Evolutionary conservation across 2,797 vertebrate genomes (phyloP).

Genomic region (Hapalemur alaotrensis): DNA sequence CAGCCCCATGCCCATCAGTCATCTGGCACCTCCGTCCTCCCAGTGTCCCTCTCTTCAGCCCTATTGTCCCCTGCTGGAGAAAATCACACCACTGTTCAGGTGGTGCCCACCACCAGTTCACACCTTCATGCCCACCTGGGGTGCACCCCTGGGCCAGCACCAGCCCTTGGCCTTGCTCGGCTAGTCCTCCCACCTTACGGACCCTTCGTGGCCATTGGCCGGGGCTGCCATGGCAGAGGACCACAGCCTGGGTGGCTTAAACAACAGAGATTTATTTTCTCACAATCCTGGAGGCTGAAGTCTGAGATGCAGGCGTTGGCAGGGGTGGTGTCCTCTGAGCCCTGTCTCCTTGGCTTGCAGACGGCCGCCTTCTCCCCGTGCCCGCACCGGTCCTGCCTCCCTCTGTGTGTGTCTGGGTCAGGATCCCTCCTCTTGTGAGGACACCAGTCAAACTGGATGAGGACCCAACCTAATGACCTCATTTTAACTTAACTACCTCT

Average conservation of each 20-base stretch:
- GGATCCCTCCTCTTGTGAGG: not conserved
- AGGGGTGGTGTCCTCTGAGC: not conserved
- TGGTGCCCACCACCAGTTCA: not conserved
- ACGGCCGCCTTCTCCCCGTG: rapidly evolving
- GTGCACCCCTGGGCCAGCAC: rapidly evolving
- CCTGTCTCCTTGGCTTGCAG: not conserved
- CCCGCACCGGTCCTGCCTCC: not conserved
- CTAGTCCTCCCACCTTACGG: not conserved
- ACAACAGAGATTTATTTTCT: not conserved
- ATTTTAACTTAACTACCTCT: not conserved
- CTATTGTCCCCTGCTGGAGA: not conserved
- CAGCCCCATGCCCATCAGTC: not conserved
- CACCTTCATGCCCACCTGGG: not conserved
- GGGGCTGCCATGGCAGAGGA: not conserved
- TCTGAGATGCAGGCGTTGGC: not conserved
- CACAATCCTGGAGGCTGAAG: not conserved
- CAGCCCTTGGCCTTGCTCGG: rapidly evolving
- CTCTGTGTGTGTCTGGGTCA: not conserved
- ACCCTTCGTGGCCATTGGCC: rapidly evolving
- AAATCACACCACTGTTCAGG: not conserved
- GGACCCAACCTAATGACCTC: not conserved
- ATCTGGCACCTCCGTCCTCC: not conserved
- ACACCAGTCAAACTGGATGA: not conserved
- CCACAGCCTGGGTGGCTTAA: not conserved
- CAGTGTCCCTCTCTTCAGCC: rapidly evolving